A percentile compares a stretch with the other conserved stretches of the same genome.
These are phyloP conservation scores for Cryptosula pallasiana DNA, from an alignment of 2,888 invertebrate genomes.

Conservation along the genomic window DNA sequence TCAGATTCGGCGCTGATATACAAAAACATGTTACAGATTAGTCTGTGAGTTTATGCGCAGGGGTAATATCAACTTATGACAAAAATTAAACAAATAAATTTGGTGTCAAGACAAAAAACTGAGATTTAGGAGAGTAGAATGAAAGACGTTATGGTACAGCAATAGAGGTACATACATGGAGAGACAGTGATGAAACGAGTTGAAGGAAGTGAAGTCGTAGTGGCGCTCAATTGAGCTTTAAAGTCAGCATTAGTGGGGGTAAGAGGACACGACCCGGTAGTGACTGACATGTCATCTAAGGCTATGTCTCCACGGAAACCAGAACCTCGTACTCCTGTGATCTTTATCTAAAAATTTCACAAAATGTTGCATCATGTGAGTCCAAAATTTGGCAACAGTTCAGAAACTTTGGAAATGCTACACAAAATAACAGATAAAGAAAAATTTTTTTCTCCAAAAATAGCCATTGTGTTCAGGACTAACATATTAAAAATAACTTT, in stretches of 20 bases:
- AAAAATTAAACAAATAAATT: not conserved
- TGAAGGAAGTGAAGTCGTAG: not conserved
- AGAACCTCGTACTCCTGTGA: constrained; percentile 15
- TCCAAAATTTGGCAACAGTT: too few species aligned
- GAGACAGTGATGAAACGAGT: not conserved
- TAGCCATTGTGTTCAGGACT: too few species aligned
- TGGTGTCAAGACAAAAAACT: not conserved
- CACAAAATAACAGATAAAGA: too few species aligned
- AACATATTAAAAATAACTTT: too few species aligned
- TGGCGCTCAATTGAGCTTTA: not conserved
- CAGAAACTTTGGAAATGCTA: too few species aligned
- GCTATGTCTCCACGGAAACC: constrained; percentile 31
- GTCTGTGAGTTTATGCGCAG: too few species aligned
- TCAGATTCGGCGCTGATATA: constrained; percentile 24
- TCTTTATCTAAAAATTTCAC: constrained; percentile 8
- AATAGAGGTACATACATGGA: not conserved
- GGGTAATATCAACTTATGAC: not conserved
- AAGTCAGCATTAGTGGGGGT: constrained; percentile 10
- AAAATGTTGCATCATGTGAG: too few species aligned
- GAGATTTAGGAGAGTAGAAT: too few species aligned
- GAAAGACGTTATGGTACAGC: too few species aligned
- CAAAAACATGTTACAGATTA: too few species aligned
- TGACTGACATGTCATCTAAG: constrained; percentile 36
- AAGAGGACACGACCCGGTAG: constrained; percentile 31
- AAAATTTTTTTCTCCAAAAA: too few species aligned